Conservation (phyloP, 37 sponge, comb jelly and placozoan genomes). For the Bolinopsis microptera region DNA sequence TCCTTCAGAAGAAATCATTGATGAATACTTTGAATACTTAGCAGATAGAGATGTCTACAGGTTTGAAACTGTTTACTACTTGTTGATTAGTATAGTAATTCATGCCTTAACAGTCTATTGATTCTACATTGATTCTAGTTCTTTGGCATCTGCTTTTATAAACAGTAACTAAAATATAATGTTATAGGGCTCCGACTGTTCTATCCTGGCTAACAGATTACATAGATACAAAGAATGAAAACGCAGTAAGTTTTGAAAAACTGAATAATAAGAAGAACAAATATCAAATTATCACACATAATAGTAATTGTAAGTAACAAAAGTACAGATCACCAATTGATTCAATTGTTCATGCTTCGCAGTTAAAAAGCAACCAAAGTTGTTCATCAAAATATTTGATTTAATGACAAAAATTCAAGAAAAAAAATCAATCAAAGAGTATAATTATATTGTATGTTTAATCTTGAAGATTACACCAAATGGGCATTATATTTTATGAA, state of each 20-base stretch:
- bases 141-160: too few relatives aligned
- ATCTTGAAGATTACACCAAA: background rate
- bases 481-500: too few relatives aligned
- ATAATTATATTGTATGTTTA: background rate
- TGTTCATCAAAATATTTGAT: background rate
- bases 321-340: background rate
- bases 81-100: background rate
- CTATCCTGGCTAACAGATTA: conserved; percentile 53
- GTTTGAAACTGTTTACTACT: background rate
- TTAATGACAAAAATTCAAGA: background rate
- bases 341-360: too few relatives aligned
- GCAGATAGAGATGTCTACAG: conserved; percentile 62
- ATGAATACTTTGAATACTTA: conserved; percentile 33
- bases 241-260: conserved; percentile 14
- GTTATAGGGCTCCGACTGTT: conserved; percentile 56
- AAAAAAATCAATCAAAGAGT: background rate
- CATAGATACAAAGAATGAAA: conserved; percentile 34
- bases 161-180: too few relatives aligned
- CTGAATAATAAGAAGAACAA: background rate
- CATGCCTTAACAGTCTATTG: too few relatives aligned
- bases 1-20: conserved; percentile 50
- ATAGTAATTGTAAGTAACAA: background rate
- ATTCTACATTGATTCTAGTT: too few relatives aligned
- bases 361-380: background rate
- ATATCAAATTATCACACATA: background rate